Evolutionary conservation across 2,113 vertebrate genomes (phyloP), one percentile per base, ranked within the genome.

Genomic region (Barnardius zonarius): DNA sequence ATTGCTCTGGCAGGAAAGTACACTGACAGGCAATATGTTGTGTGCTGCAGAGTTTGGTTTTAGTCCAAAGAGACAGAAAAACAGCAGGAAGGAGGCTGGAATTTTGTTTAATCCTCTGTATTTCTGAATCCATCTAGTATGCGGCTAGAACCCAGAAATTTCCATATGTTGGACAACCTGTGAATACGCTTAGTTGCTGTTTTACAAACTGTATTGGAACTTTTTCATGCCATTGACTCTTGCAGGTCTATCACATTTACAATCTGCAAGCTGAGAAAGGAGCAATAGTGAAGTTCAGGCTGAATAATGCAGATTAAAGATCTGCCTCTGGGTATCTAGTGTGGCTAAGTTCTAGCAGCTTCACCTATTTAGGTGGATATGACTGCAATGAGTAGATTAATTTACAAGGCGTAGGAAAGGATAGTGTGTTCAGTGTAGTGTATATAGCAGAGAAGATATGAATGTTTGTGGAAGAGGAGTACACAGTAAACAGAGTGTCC

Each of bases 1-100:
- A 92, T 86, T 59, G 54, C 35, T 91, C 55, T 92, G 68, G 46
- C 72, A 88, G 83, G 55, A 86, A 94, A 72, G 20, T 48, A 43
- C 44, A 90, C 49, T 68, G 39, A 86, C 44, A 86, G 90, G 63
- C 51, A 90, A 28, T 82, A 66, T 70, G 30, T n/a, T 78, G n/a
- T 75, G 51, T 48, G 33, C 82, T 96, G 39, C 62, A n/a, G 81
- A 69, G 27, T 35, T 93, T 88, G 74, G 30, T 10, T 91, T 92
- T 76, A 52, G 57, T 69, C 85, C 85, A 94, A 72, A 88, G 25
- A 74, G 35, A 61, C 5, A 86, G 72, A 92, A 95, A 78, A 93
- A 12, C 49, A 88, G 28, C 20, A 88, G 43, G 35, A 93, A 88
- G 25, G 20, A 78, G 16, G 19, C 55, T 2, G 5, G 22, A 28